These are phyloP conservation scores for Apogon talboti DNA, from an alignment of 2,797 vertebrate species.

Conservation along the genomic window DNA sequence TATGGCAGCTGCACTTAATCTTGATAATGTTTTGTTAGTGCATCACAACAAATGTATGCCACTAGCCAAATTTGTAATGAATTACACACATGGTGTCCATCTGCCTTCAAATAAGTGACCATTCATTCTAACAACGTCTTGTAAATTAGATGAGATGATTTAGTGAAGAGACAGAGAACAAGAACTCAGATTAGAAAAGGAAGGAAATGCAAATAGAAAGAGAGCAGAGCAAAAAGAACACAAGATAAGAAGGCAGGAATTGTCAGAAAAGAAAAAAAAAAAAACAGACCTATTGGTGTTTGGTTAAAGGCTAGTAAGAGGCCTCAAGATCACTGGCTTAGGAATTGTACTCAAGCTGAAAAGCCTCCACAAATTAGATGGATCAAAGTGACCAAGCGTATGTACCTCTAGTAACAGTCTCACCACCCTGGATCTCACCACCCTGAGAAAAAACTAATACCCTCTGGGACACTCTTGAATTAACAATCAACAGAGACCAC, in stretches of 20 bases:
- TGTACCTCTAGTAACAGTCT: constrained; percentile 44
- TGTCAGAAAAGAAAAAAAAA: neutral
- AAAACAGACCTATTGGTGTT: neutral
- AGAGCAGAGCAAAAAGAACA: neutral
- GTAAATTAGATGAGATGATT: neutral
- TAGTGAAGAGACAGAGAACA: neutral
- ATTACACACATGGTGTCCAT: constrained; percentile 23
- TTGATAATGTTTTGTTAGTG: constrained; percentile 43
- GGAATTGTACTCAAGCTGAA: constrained; percentile 40
- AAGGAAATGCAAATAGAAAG: neutral
- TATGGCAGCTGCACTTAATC: constrained; percentile 45
- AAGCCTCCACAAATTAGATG: constrained; percentile 47
- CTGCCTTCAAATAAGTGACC: constrained; percentile 14
- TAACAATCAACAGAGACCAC: neutral
- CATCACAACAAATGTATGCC: constrained; percentile 32
- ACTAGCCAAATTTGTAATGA: constrained; percentile 20
- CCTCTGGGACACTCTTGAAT: neutral
- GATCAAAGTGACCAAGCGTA: constrained; percentile 67
- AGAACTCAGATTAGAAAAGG: neutral
- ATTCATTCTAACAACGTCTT: constrained; percentile 1
- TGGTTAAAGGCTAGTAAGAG: constrained; percentile 11
- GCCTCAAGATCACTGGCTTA: constrained; percentile 54
- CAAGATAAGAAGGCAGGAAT: neutral
- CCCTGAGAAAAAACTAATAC: neutral
- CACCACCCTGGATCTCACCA: constrained; percentile 2